Percentiles rank a stretch among this genome's conserved stretches.
phyloP scores from a whole-genome alignment of 1,140 invertebrate species.

The Sinonovacula constricta region DNA sequence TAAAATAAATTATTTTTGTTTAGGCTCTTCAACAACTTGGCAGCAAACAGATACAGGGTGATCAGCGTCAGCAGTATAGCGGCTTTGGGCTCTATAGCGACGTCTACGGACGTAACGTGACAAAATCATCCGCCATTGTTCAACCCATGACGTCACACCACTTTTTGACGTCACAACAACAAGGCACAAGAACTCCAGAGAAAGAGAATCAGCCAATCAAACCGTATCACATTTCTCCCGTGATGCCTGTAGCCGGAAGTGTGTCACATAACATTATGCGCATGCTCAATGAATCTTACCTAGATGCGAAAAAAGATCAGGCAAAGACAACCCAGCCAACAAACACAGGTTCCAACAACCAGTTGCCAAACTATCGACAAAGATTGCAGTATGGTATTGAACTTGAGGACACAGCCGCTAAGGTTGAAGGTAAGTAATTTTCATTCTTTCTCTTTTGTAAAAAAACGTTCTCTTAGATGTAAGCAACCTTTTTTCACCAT shows the following conservation, averaged over 20 bases:
- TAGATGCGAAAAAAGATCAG: not conserved
- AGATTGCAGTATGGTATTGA: conserved; percentile 6
- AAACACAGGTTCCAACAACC: conserved; percentile 15
- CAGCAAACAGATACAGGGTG: no score
- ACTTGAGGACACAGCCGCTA: not conserved
- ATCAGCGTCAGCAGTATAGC: no score
- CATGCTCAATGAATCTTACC: conserved; percentile 17
- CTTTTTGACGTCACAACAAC: no score
- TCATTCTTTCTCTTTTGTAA: not conserved
- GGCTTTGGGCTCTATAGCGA: no score
- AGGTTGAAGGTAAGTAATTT: not conserved
- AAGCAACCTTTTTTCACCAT: not conserved
- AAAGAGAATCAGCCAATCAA: conserved; percentile 37
- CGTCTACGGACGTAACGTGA: no score
- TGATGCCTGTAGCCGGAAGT: conserved; percentile 33
- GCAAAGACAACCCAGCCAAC: conserved; percentile 12
- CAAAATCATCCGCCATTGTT: conserved; percentile 42
- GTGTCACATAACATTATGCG: conserved; percentile 39
- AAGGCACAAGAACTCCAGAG: no score
- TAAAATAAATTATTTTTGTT: no score
- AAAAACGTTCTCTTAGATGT: not conserved
- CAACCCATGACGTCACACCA: conserved; percentile 14
- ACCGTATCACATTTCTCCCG: conserved; percentile 17
- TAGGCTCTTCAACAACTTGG: no score
- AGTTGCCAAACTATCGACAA: conserved; percentile 36